Evolutionary conservation across 2,797 vertebrate genomes (phyloP), one percentile per base, ranked within the genome.

Genomic region (Enteromius afrohamiltoni): DNA sequence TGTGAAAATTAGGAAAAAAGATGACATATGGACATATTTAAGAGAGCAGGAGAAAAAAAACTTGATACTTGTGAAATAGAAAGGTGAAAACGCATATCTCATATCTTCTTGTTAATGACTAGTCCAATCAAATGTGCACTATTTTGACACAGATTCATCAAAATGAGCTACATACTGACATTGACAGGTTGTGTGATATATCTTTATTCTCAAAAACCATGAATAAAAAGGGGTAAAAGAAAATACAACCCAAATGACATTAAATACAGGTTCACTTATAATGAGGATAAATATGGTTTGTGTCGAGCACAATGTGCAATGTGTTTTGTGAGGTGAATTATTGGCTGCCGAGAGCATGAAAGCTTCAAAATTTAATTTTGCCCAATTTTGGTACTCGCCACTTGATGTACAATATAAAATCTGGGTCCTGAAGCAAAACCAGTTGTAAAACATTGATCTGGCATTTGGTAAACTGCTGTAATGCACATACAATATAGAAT

Each of bases 311-410:
- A 60, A 34, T 21, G 37, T 19, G 74, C 17, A 60, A 34, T 21
- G 37, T 19, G 74, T 77, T 60, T 60, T 40, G 53, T 26, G 26
- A 60, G 37, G 21, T 60, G 34, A 80, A 80, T 17, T 47, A 71
- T n/a, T 47, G 53, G 37, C 51, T 55, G 65, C 65, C n/a, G 51
- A 17, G 47, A 42, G 65, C 78, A 58, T 16, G n/a, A 71, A 47
- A 42, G 26, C 49, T 55, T 55, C 1, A 6, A 42, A 37, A 68
- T 69, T 42, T 10, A 45, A 55, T 55, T 60, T 40, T 26, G 37
- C 9, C 29, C 37, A 60, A 42, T 42, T 58, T 42, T 42, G 13
- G 64, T 47, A 2, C 34, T 60, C 16, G 17, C 26, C 21, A 40
- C 42, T 65, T 64, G 26, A 65, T n/a, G 60, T 16, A 16, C 21